Base-by-base conservation (phyloP, 1,140 invertebrate species). In the Mylabris phalerata region DNA sequence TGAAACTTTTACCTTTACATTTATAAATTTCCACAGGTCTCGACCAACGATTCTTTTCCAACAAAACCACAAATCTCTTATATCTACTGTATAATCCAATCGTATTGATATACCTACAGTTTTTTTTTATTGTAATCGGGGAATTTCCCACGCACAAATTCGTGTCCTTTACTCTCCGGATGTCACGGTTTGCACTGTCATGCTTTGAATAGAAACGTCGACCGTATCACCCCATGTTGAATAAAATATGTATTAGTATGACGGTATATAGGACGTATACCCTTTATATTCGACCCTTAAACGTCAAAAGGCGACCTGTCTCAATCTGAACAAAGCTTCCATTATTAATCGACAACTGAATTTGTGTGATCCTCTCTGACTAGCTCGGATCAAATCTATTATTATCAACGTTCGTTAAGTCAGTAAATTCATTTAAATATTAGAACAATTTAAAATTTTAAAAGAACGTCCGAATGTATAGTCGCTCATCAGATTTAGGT, bases 281-380 rank as follows among this genome's bases (percentile, higher is more conserved):
- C 48, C 41, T 44, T 46, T 48, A 32, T 46, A 44, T 40, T 55
- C 27, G 39, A 55, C 52, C 52, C 56, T 50, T 57, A 45, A 50
- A 57, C 56, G 56, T 57, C 56, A 57, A 57, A 57, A 57, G 56
- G 47, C 56, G 56, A 57, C 56, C 56, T 57, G 56, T 57, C 56
- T 57, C 56, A 57, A 57, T 57, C 56, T 50, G 47, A 45, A 46
- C 49, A 39, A 50, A 50, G 56, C 48, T 7, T 57, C 32, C 48
- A 57, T 57, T 57, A 57, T 57, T 57, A 50, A 57, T 57, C 52
- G 52, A 55, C 52, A 55, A 55, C 52, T 24, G 45, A 47, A 50
- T 47, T 47, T 32, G 32, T 32, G 7, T 7, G 32, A 32, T 2
- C 32, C 32, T 19, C 19, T 19, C 19, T 7, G 32, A 32, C 32